Percentiles rank a stretch among this genome's conserved stretches.
Conservation (phyloP, 2,888 invertebrate species). For the Melanostoma mellinum region DNA sequence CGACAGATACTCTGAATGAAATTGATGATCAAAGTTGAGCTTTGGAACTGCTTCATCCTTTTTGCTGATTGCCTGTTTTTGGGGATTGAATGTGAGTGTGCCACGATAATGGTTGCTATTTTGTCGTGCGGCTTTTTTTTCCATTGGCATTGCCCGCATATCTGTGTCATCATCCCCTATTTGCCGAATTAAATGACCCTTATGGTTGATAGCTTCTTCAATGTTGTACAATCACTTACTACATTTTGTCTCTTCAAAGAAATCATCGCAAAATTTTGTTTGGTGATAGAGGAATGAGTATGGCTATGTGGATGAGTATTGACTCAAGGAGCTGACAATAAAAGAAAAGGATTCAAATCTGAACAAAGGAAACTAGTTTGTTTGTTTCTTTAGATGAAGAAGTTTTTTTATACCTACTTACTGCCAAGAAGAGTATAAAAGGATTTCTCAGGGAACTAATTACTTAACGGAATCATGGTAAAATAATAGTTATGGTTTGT, state of each 20-base stretch:
- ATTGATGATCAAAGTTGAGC: slow-evolving; percentile 65
- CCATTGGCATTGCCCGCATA: slow-evolving; percentile 17
- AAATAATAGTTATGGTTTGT: no score
- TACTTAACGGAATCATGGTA: no score
- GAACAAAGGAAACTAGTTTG: not conserved
- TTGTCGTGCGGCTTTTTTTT: slow-evolving; percentile 48
- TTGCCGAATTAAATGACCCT: slow-evolving; percentile 73
- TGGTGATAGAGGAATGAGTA: not conserved
- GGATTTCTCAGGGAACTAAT: not conserved
- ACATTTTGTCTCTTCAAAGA: slow-evolving; percentile 32
- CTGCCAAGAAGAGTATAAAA: not conserved
- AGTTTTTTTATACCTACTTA: not conserved
- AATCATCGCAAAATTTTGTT: slow-evolving; percentile 38
- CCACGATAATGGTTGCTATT: slow-evolving; percentile 31
- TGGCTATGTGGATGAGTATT: not conserved
- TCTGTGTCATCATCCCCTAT: slow-evolving; percentile 62
- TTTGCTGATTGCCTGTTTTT: slow-evolving; percentile 65
- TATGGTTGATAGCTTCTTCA: slow-evolving; percentile 61
- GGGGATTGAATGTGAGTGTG: slow-evolving; percentile 22
- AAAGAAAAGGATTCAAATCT: slow-evolving; percentile 27
- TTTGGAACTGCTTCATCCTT: slow-evolving; percentile 69
- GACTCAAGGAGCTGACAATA: not conserved
- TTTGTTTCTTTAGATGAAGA: slow-evolving; percentile 27
- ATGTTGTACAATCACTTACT: slow-evolving; percentile 65
- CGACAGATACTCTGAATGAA: slow-evolving; percentile 56